phyloP scores from a whole-genome alignment of 2,888 invertebrate genomes.

The Alloplasta piceator region DNA sequence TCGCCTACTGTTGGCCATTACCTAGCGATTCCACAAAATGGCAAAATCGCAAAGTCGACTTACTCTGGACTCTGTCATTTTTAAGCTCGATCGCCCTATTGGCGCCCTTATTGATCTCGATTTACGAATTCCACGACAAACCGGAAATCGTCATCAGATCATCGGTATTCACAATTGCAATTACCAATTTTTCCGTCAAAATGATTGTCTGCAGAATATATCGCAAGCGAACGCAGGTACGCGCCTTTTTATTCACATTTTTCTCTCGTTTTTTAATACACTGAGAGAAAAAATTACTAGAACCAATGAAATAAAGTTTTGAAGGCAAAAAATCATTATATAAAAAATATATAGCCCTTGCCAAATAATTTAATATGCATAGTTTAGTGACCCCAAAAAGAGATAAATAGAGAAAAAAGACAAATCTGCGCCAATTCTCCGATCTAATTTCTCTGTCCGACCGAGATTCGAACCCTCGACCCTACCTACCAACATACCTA shows the following conservation, averaged over 20 bases:
- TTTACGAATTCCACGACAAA: slow-evolving; percentile 43
- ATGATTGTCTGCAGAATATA: slow-evolving; percentile 60
- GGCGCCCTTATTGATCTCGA: slow-evolving; percentile 41
- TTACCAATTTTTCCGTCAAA: slow-evolving; percentile 62
- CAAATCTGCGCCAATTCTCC: no score
- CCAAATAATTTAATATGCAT: no score
- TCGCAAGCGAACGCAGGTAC: slow-evolving; percentile 63
- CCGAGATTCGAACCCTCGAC: no score
- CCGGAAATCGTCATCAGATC: slow-evolving; percentile 65
- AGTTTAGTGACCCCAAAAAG: no score
- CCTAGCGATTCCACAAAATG: slow-evolving; percentile 24
- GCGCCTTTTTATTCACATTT: neutral
- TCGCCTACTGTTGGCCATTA: slow-evolving; percentile 65
- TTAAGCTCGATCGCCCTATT: slow-evolving; percentile 38
- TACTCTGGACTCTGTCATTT: slow-evolving; percentile 38
- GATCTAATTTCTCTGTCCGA: no score
- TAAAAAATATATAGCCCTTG: no score
- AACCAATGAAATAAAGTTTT: no score
- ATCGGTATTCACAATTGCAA: slow-evolving; percentile 57
- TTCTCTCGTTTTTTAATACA: neutral
- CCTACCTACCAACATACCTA: no score
- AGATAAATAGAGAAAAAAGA: no score
- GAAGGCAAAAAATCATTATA: no score
- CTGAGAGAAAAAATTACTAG: no score
- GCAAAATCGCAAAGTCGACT: slow-evolving; percentile 44